These are phyloP conservation scores for Pimpla rufipes DNA, from an alignment of 2,888 invertebrate species.

Conservation along the genomic window DNA sequence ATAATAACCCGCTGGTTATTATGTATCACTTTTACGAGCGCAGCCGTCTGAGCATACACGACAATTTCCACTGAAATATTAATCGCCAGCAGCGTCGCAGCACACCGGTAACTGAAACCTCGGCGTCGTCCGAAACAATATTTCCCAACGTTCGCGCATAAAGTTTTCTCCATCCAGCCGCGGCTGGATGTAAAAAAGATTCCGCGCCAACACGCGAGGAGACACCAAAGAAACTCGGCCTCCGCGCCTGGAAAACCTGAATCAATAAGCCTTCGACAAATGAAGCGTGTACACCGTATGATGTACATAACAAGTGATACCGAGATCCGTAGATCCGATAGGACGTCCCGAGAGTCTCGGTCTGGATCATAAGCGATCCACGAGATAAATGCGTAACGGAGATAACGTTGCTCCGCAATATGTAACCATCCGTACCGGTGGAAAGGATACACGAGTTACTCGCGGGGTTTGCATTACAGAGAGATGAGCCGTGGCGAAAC, in stretches of 20 bases:
- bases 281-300: slow-evolving; percentile 53
- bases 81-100: background rate
- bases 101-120: background rate
- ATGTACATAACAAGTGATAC: slow-evolving; percentile 62
- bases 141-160: no score
- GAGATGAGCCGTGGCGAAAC: slow-evolving; percentile 66
- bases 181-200: background rate
- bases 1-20: no score
- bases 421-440: background rate
- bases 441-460: slow-evolving; percentile 30
- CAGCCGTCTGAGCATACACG: slow-evolving; percentile 33
- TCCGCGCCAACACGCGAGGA: background rate
- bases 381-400: slow-evolving; percentile 63
- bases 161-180: background rate
- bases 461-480: slow-evolving; percentile 51
- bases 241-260: slow-evolving; percentile 16
- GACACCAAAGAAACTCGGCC: slow-evolving; percentile 10
- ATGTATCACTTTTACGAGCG: background rate
- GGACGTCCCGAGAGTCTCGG: slow-evolving; percentile 34
- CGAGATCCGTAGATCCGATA: slow-evolving; percentile 58
- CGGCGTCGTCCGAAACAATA: slow-evolving; percentile 16
- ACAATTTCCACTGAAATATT: slow-evolving; percentile 25
- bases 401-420: slow-evolving; percentile 23
- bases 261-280: slow-evolving; percentile 63
- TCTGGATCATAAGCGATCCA: slow-evolving; percentile 61